Evolutionary conservation across 2,888 invertebrate species (phyloP).

Genomic region (Mythimna ferrago): DNA sequence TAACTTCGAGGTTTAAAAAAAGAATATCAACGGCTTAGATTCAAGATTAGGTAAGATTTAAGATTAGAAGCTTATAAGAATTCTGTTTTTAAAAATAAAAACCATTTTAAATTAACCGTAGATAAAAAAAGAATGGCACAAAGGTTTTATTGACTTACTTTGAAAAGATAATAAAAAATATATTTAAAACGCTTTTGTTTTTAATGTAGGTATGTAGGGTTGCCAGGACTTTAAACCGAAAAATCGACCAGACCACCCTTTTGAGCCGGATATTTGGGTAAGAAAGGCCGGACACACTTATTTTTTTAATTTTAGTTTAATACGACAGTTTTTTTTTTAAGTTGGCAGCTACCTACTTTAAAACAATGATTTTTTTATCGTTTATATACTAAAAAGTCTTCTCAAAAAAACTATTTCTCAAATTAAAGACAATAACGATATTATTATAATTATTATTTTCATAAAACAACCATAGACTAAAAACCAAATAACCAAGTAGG

Average conservation of each 20-base stretch:
- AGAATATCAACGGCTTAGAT: constrained; percentile 57
- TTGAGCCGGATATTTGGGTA: too few species aligned
- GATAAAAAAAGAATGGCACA: background rate
- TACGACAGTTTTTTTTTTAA: too few species aligned
- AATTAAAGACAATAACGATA: background rate
- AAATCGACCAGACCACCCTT: too few species aligned
- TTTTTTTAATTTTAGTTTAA: too few species aligned
- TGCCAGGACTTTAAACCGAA: too few species aligned
- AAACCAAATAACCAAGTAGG: background rate
- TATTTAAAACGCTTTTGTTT: too few species aligned
- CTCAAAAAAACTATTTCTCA: too few species aligned
- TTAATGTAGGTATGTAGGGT: too few species aligned
- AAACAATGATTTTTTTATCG: too few species aligned
- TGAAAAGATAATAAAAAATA: background rate
- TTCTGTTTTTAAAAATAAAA: constrained; percentile 9
- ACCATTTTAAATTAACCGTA: background rate
- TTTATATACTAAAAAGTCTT: too few species aligned
- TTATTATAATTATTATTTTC: background rate
- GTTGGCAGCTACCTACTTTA: too few species aligned
- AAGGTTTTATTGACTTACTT: background rate
- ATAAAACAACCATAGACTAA: background rate
- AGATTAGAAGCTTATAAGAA: constrained; percentile 27
- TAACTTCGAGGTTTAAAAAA: constrained; percentile 64
- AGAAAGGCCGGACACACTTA: too few species aligned
- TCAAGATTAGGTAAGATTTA: constrained; percentile 45